Conservation (phyloP, 2,888 invertebrate genomes). For the Tipula confusa region DNA sequence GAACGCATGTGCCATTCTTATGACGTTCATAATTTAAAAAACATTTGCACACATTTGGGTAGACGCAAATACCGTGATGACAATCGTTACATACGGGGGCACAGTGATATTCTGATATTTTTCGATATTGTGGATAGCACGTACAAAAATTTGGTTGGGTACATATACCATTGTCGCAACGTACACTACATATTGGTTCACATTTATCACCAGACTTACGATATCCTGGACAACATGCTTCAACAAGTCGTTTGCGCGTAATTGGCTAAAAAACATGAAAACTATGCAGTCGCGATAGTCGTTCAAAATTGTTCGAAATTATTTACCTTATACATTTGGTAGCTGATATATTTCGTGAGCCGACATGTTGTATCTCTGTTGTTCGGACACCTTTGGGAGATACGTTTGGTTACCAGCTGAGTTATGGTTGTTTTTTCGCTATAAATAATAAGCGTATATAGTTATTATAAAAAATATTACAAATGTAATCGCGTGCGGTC, state of each 20-base stretch:
- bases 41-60: constrained; percentile 30
- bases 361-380: neutral
- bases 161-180: neutral
- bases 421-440: neutral
- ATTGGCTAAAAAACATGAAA: neutral
- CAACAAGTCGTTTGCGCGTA: neutral
- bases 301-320: neutral
- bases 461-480: neutral
- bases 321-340: neutral
- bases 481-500: neutral
- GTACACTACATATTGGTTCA: neutral
- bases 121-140: neutral
- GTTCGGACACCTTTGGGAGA: neutral
- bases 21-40: neutral
- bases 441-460: neutral
- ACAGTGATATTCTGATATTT: neutral
- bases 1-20: neutral
- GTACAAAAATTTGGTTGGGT: constrained; percentile 20
- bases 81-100: constrained; percentile 68
- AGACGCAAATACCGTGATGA: constrained; percentile 33
- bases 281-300: too few relatives aligned
- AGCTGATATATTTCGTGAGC: neutral
- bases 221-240: neutral
- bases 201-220: neutral
- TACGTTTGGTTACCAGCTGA: neutral